Evolutionary conservation across 30 jellyfish, hydroid and myxozoan genomes (phyloP).

Genomic region (Cassiopea andromeda): DNA sequence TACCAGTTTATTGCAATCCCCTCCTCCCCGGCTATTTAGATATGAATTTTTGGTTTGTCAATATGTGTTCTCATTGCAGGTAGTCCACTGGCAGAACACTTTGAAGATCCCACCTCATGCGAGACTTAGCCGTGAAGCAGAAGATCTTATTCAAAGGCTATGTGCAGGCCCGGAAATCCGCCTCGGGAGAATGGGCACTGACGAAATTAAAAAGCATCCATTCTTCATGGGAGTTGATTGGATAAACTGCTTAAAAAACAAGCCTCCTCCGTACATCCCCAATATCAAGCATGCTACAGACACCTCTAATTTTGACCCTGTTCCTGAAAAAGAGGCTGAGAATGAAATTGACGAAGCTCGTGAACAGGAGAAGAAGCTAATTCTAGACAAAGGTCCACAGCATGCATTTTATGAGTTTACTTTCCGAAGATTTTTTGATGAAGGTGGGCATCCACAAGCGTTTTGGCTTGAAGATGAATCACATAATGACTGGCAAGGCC

Average conservation of each 20-base stretch:
- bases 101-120: constrained; percentile 79
- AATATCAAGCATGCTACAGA: constrained; percentile 90
- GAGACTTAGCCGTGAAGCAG: constrained; percentile 69
- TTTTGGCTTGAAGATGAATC: constrained; percentile 41
- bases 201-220: constrained; percentile 92
- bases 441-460: constrained; percentile 93
- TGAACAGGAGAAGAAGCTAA: constrained; percentile 66
- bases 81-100: constrained; percentile 86
- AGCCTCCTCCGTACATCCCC: constrained; percentile 96
- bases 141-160: constrained; percentile 75
- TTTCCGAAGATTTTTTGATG: constrained; percentile 97
- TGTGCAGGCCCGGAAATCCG: constrained; percentile 92
- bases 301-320: constrained; percentile 98
- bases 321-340: constrained; percentile 85
- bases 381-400: constrained; percentile 82
- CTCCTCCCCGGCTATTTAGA: too few relatives aligned
- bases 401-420: constrained; percentile 98
- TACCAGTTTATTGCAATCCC: too few relatives aligned
- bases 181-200: constrained; percentile 89
- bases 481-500: constrained; percentile 22
- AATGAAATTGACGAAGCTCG: constrained; percentile 58
- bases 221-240: constrained; percentile 86
- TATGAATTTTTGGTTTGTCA: too few relatives aligned
- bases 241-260: constrained; percentile 68
- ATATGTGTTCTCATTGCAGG: constrained; percentile 51